Evolutionary conservation across 2,888 invertebrate species (phyloP).

Genomic region (Camponotus fellah): DNA sequence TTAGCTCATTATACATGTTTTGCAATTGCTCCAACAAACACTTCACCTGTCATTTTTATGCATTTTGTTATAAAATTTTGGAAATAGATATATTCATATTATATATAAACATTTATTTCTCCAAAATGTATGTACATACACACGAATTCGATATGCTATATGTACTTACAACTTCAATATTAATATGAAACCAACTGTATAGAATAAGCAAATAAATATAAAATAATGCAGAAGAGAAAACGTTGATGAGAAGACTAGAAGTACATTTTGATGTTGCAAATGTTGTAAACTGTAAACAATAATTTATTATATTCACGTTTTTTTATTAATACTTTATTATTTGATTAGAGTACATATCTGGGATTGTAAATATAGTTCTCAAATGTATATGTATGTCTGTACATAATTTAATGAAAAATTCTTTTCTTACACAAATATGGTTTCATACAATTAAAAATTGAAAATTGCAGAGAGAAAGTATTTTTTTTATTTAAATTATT

Average conservation of each 20-base stretch:
- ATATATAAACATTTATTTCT: background rate
- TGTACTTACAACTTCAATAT: background rate
- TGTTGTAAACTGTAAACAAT: background rate
- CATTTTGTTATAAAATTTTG: background rate
- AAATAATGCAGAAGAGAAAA: background rate
- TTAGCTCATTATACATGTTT: background rate
- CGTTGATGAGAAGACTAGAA: background rate
- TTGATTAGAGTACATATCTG: background rate
- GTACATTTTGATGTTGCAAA: slow-evolving; percentile 10
- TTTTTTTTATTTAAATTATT: too few relatives aligned
- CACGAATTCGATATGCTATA: background rate
- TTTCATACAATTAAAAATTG: too few relatives aligned
- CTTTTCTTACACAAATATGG: too few relatives aligned
- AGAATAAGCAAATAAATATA: background rate
- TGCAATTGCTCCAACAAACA: background rate
- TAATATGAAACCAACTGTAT: slow-evolving; percentile 4
- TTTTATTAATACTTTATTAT: background rate
- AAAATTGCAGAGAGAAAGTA: too few relatives aligned
- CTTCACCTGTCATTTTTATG: background rate
- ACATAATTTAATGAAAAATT: too few relatives aligned
- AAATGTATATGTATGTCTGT: too few relatives aligned
- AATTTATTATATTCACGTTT: background rate
- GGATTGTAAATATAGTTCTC: too few relatives aligned
- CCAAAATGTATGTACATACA: background rate
- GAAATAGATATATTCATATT: background rate